Base-by-base conservation (phyloP, 2,113 vertebrate genomes). In the Hymenochirus boettgeri region DNA sequence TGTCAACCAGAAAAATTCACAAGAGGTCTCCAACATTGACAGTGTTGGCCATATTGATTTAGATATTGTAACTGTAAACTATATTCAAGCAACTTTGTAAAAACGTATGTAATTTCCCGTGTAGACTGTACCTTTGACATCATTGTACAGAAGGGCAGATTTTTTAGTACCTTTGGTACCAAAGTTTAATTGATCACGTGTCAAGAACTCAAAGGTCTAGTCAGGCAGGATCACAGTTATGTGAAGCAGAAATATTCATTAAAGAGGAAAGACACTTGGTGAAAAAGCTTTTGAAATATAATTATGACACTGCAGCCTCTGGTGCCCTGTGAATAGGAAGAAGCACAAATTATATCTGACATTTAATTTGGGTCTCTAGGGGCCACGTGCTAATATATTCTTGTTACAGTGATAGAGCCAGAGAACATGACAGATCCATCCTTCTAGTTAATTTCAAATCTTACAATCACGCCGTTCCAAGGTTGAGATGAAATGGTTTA, bases 261-360 rank as follows among this genome's bases (percentile, higher is more conserved):
- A 0, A 1, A 39, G 19, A 57, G 51, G 11, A 42, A 7, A 24
- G 18, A 5, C n/a, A 61, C 0, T 2, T 27, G 15, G 33, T 17
- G 21, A 21, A 53, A 46, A 12, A 24, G 37, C 10, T 65, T 37
- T 54, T 33, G 45, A 72, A 77, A 57, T 11, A 37, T 29, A 3
- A 26, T 17, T 22, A 58, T 51, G 23, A 39, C 46, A 48, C 1
- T 7, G 7, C 18, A 23, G 12, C 31, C 64, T 48, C 37, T 70
- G 66, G 45, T 61, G 60, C 22, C 9, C 29, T 8, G 23, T 18
- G 23, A 24, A 29, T 70, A 59, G 51, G 54, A 56, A 35, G 57
- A 42, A 52, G 29, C 7, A 33, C 17, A 74, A 66, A 70, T 72
- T 70, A 62, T n/a, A 35, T 52, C 21, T 70, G 61, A 73, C 13